Evolutionary conservation across 35 echinoderm and acorn worm genomes (phyloP).

Genomic region (Ophioderma brevispina): DNA sequence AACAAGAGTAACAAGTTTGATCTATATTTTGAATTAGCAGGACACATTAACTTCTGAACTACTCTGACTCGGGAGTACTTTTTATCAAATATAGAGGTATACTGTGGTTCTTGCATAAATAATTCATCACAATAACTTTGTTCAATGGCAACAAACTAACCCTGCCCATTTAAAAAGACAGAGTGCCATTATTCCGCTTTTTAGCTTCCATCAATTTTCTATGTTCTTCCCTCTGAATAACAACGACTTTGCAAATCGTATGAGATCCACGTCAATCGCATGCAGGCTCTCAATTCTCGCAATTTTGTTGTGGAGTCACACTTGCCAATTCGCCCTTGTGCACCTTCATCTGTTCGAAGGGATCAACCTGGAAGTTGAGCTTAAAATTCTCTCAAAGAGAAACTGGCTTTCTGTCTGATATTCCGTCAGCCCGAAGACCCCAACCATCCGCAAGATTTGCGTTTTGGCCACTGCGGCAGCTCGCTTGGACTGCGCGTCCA

Average conservation of each 20-base stretch:
- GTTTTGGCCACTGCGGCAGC: slow-evolving; percentile 68
- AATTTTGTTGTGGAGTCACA: slow-evolving; percentile 14
- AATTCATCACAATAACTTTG: too few relatives aligned
- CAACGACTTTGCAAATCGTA: slow-evolving; percentile 77
- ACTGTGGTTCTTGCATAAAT: too few relatives aligned
- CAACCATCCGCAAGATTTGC: slow-evolving; percentile 69
- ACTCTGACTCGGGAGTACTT: too few relatives aligned
- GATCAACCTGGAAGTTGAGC: slow-evolving; percentile 64
- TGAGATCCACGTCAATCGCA: slow-evolving; percentile 59
- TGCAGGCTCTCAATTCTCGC: slow-evolving; percentile 46
- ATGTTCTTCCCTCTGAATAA: slow-evolving; percentile 71
- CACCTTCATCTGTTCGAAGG: slow-evolving; percentile 66
- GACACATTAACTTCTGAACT: too few relatives aligned
- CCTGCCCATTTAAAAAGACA: neutral
- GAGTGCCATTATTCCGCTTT: neutral
- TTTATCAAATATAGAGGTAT: too few relatives aligned
- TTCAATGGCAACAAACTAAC: neutral
- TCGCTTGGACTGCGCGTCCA: slow-evolving; percentile 77
- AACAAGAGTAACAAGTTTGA: too few relatives aligned
- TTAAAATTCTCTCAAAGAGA: slow-evolving; percentile 92
- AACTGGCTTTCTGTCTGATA: slow-evolving; percentile 79
- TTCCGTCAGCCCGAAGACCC: slow-evolving; percentile 87
- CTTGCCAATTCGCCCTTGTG: slow-evolving; percentile 28
- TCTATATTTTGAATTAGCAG: too few relatives aligned
- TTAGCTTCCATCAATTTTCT: slow-evolving; percentile 60